phyloP scores from a whole-genome alignment of 2,888 invertebrate genomes.

The Thymelicus lineola region DNA sequence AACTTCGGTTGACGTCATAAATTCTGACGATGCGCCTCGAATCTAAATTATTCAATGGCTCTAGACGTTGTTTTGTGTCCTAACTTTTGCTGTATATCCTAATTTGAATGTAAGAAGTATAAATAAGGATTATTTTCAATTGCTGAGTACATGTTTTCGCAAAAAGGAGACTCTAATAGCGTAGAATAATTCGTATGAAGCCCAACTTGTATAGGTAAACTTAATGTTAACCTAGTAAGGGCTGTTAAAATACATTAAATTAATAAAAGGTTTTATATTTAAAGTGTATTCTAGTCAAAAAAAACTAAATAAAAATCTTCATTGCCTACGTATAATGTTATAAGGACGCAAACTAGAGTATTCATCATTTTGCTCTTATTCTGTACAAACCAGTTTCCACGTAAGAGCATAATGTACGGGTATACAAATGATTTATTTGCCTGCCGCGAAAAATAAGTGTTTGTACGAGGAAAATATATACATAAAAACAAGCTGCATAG shows the following conservation, averaged over 20 bases:
- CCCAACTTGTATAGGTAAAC: too few species aligned
- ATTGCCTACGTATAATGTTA: too few species aligned
- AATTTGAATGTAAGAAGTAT: not conserved
- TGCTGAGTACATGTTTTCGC: too few species aligned
- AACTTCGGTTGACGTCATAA: conserved; percentile 29
- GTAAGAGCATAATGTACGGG: conserved; percentile 4
- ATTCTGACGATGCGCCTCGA: conserved; percentile 22
- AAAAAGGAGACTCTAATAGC: too few species aligned
- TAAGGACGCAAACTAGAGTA: not conserved
- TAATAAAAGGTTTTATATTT: too few species aligned
- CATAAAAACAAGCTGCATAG: conserved; percentile 17
- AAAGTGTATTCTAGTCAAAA: too few species aligned
- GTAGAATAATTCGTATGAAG: not conserved
- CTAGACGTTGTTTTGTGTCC: conserved; percentile 11
- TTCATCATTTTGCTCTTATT: conserved; percentile 12
- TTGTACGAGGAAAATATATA: conserved; percentile 19
- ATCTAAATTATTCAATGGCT: conserved; percentile 27
- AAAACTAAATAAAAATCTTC: too few species aligned
- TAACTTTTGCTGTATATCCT: not conserved
- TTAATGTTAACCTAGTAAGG: too few species aligned
- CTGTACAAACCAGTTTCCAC: conserved; percentile 9
- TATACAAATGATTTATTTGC: conserved; percentile 22
- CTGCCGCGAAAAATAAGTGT: conserved; percentile 24
- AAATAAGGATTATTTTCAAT: too few species aligned
- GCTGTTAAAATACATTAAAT: too few species aligned